phyloP scores from a whole-genome alignment of 2,888 invertebrate species.

The Folsomia candida region DNA sequence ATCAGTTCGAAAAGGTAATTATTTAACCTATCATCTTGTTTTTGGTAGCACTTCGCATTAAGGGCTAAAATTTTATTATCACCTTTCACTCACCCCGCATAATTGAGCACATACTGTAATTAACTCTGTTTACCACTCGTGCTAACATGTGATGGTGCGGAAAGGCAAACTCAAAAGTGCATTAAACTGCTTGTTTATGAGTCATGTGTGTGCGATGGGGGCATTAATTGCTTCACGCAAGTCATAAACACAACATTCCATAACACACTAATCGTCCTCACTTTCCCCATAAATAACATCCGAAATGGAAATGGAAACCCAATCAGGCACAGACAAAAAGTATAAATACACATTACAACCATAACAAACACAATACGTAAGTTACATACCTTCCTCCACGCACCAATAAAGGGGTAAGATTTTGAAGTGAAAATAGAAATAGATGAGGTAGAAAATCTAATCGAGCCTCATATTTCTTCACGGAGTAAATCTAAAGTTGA shows the following conservation, averaged over 20 bases:
- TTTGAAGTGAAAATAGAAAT: not conserved
- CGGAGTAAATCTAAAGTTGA: conserved; percentile 13
- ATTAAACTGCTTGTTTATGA: not conserved
- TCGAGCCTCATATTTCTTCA: not conserved
- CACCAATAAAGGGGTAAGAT: no score
- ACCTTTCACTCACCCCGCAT: not conserved
- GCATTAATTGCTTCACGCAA: not conserved
- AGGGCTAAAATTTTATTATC: not conserved
- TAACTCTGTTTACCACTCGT: no score
- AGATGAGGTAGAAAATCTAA: not conserved
- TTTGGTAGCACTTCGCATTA: no score
- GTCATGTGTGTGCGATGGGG: not conserved
- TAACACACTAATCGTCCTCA: not conserved
- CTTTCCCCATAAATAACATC: not conserved
- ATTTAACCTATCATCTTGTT: no score
- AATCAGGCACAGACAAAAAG: not conserved
- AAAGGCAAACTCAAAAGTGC: not conserved
- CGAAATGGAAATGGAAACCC: not conserved
- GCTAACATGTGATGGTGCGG: no score
- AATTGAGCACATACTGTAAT: no score
- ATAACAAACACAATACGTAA: no score
- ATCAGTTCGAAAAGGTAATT: no score
- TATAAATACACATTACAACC: not conserved
- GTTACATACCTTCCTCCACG: no score
- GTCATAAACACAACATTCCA: not conserved